Evolutionary conservation across 92 coral and sea anemone genomes (phyloP).

Genomic region (Zoanthus solanderi): DNA sequence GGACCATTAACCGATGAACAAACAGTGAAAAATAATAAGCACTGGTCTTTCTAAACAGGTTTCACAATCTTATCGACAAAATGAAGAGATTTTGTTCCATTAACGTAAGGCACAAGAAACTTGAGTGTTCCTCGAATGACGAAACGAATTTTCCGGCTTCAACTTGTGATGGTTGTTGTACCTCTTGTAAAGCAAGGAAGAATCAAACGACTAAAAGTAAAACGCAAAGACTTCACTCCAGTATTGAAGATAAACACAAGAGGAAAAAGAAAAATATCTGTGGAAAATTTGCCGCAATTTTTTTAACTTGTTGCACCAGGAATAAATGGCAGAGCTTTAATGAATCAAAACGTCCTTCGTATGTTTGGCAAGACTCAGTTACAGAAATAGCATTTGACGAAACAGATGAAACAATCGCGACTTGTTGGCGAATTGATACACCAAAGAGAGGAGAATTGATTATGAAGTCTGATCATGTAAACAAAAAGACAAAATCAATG

Average conservation of each 20-base stretch:
- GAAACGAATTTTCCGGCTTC: background rate
- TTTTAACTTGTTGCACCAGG: background rate
- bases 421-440: constrained; percentile 1
- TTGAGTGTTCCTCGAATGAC: background rate
- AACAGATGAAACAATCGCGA: background rate
- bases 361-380: constrained; percentile 1
- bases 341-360: background rate
- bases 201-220: background rate
- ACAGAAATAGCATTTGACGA: background rate
- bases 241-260: background rate
- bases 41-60: too few relatives aligned
- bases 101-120: background rate
- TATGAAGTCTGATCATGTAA: background rate
- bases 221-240: background rate
- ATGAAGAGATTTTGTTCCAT: background rate
- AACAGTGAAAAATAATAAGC: too few relatives aligned
- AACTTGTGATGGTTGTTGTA: background rate
- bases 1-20: too few relatives aligned
- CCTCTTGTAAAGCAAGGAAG: background rate
- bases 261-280: constrained; percentile 1
- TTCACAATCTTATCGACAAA: too few relatives aligned
- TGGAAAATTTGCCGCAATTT: background rate
- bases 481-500: background rate
- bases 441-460: constrained; percentile 1
- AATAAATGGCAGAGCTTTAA: background rate